A percentile compares a stretch with the other conserved stretches of the same genome.
These are phyloP conservation scores for Falco naumanni DNA, from an alignment of 2,797 vertebrate species.

Conservation along the genomic window DNA sequence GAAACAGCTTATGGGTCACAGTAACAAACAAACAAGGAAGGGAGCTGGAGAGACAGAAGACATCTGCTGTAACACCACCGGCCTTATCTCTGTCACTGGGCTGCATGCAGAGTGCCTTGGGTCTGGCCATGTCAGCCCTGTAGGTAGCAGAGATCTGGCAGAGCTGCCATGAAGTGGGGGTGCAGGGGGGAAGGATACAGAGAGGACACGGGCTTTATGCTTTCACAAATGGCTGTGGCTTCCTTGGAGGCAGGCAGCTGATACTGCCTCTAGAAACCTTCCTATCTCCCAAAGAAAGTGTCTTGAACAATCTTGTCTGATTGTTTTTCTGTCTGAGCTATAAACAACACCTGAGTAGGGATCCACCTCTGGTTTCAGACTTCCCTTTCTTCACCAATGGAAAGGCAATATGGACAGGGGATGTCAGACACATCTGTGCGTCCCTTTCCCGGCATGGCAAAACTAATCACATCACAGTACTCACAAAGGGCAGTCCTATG, in stretches of 20 bases:
- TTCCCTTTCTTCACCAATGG: neutral
- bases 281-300: neutral
- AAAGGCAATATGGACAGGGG: neutral
- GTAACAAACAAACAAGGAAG: slow-evolving; percentile 35
- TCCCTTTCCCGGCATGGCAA: neutral
- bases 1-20: neutral
- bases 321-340: neutral
- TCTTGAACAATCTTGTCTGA: neutral
- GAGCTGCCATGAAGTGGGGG: neutral
- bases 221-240: neutral
- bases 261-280: neutral
- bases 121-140: neutral
- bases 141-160: neutral
- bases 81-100: slow-evolving; percentile 26
- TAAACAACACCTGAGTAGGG: neutral
- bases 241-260: neutral
- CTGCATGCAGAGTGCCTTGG: neutral
- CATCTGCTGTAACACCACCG: neutral
- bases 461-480: neutral
- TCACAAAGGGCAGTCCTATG: neutral
- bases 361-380: neutral
- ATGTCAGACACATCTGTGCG: neutral
- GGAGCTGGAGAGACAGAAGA: neutral
- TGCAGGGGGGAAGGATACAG: neutral
- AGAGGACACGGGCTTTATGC: neutral